Base-by-base conservation (phyloP, 1,140 invertebrate species). In the Olivierus martensii region DNA sequence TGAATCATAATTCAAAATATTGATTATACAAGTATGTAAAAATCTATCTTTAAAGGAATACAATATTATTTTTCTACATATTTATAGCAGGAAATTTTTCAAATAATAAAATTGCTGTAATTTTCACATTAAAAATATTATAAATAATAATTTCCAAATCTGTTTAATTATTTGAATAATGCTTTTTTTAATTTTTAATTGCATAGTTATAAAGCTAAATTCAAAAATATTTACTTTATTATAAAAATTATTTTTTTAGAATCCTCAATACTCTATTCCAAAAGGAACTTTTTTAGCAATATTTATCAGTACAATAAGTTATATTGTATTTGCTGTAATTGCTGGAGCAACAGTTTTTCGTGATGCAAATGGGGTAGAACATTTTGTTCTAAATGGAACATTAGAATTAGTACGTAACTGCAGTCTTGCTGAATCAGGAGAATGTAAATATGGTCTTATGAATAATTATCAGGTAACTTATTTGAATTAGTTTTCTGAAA, bases 231-330 rank as follows among this genome's bases (percentile, higher is more conserved):
- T 28, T 6, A 2, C 9, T 17, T 46, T 28, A 28, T 6, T 41
- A 18, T 41, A 15, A 41, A 15, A 41, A 15, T 41, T 46, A 5
- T 36, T n/a, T 22, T 62, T 54, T 49, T 57, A 73, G 68, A 65
- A 74, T 63, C 67, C 71, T 10, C 63, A 66, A 50, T 64, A 60
- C 44, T 64, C 71, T 10, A 80, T 80, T 59, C 77, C 77, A 14
- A 71, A 72, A 69, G 91, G 92, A 53, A 95, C 91, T 0, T 69
- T 96, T 1, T 65, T 90, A 6, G 84, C 91, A 0, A 92, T 97
- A 57, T 49, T 85, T 0, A 71, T 94, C 9, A 92, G 88, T 2
- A 85, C 87, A 3, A 44, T 79, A 0, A 85, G 85, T 4, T 96
- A 96, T 65, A 60, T 95, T 7, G 1, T 83, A 4, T 87, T 93